Base-by-base conservation (phyloP, 2,797 vertebrate genomes). In the Nannoperca obscura region DNA sequence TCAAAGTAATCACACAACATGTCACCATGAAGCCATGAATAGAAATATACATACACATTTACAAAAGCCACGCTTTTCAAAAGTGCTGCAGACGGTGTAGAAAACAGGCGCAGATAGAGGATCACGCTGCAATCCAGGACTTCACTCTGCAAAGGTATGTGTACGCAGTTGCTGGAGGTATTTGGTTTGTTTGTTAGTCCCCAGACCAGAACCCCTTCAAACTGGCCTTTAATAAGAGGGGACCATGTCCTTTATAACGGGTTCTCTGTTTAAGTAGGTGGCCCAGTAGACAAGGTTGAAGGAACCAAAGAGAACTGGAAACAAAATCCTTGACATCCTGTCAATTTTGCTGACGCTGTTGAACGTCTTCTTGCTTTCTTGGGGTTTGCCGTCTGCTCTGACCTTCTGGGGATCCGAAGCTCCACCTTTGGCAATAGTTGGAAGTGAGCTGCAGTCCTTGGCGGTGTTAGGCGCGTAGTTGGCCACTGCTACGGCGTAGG, bases 261-360 rank as follows among this genome's bases (percentile, higher is more conserved):
- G 97, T 93, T 99, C 97, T 94, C 97, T 97, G 95, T 98, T 99
- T 93, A 99, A 92, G 93, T 99, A 99, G 0, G 98, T 99, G 83
- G 98, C 98, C 98, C 98, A 99, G 86, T 99, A 99, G 78, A 99
- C 98, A 72, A 99, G 95, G 92, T 99, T 99, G 92, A 99, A 99
- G 80, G 94, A 95, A 85, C 97, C 96, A 85, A 99, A 99, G 89
- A 99, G 96, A 85, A 99, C 96, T 1, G 98, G 98, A 89, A 99
- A 99, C 88, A 99, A 96, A 96, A 99, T 97, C 93, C 98, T 96
- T 83, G 98, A 98, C 95, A 99, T 98, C 94, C 98, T 96, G 94
- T 99, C 98, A 71, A 99, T 99, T 96, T 98, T 99, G 95, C 98
- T 99, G 76, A 99, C 98, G 13, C 97, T 99, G 95, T 99, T 99